Conservation (phyloP, 2,888 invertebrate species). For the Hirtodrosophila duncani region DNA sequence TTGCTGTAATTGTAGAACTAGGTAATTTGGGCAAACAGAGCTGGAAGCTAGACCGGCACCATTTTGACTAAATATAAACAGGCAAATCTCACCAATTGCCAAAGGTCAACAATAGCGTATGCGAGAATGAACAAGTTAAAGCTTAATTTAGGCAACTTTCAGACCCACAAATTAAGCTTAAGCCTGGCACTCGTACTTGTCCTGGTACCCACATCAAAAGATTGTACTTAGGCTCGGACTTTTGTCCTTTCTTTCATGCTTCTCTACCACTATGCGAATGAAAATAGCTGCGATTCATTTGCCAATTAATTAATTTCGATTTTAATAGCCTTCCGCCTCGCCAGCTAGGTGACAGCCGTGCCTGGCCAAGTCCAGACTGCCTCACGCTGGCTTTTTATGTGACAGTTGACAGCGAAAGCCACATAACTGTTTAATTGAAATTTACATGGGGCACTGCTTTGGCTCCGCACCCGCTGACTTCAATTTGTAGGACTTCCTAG, state of each 20-base stretch:
- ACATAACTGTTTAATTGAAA: slow-evolving; percentile 63
- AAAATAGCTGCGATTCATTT: slow-evolving; percentile 57
- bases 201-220: too few species aligned
- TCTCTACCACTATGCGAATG: too few species aligned
- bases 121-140: slow-evolving; percentile 27
- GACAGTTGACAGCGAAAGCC: slow-evolving; percentile 61
- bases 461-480: slow-evolving; percentile 7
- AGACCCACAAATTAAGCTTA: slow-evolving; percentile 1
- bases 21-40: slow-evolving; percentile 20
- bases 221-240: too few species aligned
- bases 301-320: slow-evolving; percentile 69
- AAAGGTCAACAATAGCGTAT: slow-evolving; percentile 33
- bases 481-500: too few species aligned
- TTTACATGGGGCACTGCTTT: slow-evolving; percentile 32
- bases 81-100: slow-evolving; percentile 24
- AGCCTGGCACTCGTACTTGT: too few species aligned
- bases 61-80: slow-evolving; percentile 38
- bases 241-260: too few species aligned
- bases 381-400: slow-evolving; percentile 46
- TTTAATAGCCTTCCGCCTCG: slow-evolving; percentile 43
- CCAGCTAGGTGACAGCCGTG: slow-evolving; percentile 11
- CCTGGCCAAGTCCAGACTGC: slow-evolving; percentile 6
- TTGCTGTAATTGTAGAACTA: slow-evolving; percentile 39
- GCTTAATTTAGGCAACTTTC: too few species aligned
- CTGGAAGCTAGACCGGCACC: not conserved